Percentiles rank a stretch among this genome's conserved stretches.
phyloP scores from a whole-genome alignment of 2,888 invertebrate species.

The Nipponacmea schrenckii region DNA sequence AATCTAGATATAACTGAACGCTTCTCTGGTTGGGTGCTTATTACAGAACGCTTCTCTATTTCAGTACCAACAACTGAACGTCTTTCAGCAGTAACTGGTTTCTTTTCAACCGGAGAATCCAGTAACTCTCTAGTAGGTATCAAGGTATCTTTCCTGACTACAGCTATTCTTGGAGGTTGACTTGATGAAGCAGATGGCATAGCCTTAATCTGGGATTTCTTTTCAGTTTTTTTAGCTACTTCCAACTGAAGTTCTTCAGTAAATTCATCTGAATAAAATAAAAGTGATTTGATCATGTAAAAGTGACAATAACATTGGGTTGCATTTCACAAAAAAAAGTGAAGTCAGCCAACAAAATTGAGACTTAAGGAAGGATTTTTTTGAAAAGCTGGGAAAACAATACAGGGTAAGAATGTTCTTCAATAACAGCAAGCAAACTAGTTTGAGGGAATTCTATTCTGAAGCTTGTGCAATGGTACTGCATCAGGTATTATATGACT shows the following conservation, averaged over 20 bases:
- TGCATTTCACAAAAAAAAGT: too few relatives aligned
- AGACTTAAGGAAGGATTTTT: not conserved
- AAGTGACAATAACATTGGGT: not conserved
- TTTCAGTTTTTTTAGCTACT: conserved; percentile 24
- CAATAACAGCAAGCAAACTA: too few relatives aligned
- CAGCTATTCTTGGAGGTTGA: not conserved
- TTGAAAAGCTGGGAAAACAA: not conserved
- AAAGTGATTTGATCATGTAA: not conserved
- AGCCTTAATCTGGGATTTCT: not conserved
- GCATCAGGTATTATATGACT: too few relatives aligned
- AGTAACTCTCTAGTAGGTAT: not conserved
- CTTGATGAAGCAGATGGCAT: not conserved
- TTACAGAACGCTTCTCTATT: too few relatives aligned
- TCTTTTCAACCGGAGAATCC: not conserved
- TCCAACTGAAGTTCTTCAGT: conserved; percentile 49
- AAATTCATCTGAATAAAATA: conserved; percentile 49
- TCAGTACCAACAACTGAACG: too few relatives aligned
- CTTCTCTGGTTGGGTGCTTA: not conserved
- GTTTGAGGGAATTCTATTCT: too few relatives aligned
- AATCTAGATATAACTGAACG: not conserved
- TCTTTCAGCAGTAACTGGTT: not conserved
- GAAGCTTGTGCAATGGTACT: too few relatives aligned
- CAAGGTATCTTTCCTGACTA: not conserved
- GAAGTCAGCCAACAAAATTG: too few relatives aligned
- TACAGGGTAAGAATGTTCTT: not conserved